Percentiles rank a stretch among this genome's conserved stretches.
These are phyloP conservation scores for Carduelis carduelis DNA, from an alignment of 2,797 vertebrate species.

Conservation along the genomic window DNA sequence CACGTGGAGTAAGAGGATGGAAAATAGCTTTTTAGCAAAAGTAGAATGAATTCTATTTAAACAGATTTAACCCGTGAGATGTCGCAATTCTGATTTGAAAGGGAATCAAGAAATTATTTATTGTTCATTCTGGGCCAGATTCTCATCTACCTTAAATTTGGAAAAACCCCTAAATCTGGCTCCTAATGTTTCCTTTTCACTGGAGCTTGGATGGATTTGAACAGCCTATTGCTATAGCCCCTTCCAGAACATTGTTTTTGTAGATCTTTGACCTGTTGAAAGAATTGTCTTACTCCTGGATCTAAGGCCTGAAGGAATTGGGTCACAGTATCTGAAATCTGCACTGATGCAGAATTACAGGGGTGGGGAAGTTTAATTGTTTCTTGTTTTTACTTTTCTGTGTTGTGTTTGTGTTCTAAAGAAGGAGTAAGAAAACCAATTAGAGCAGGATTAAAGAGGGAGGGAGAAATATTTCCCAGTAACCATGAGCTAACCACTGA, in stretches of 20 bases:
- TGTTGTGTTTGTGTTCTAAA: neutral
- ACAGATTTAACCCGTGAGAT: neutral
- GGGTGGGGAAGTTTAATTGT: neutral
- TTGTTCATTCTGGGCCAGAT: neutral
- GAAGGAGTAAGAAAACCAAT: neutral
- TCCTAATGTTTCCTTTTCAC: neutral
- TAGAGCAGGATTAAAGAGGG: neutral
- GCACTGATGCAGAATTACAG: neutral
- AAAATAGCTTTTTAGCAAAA: neutral
- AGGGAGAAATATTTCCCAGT: neutral
- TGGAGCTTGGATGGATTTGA: neutral
- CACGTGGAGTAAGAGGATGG: neutral
- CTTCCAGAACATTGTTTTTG: neutral
- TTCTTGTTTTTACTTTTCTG: neutral
- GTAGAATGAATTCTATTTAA: neutral
- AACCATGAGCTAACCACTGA: neutral
- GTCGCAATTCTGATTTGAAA: neutral
- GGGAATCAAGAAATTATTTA: neutral
- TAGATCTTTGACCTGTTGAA: slow-evolving; percentile 10
- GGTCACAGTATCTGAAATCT: neutral
- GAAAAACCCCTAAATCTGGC: neutral
- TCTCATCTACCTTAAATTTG: neutral
- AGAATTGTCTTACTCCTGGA: neutral
- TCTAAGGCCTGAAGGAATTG: neutral
- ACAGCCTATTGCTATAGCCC: neutral